Evolutionary conservation across 1,140 invertebrate genomes (phyloP), one percentile per base, ranked within the genome.

Genomic region (Ridgeia piscesae): DNA sequence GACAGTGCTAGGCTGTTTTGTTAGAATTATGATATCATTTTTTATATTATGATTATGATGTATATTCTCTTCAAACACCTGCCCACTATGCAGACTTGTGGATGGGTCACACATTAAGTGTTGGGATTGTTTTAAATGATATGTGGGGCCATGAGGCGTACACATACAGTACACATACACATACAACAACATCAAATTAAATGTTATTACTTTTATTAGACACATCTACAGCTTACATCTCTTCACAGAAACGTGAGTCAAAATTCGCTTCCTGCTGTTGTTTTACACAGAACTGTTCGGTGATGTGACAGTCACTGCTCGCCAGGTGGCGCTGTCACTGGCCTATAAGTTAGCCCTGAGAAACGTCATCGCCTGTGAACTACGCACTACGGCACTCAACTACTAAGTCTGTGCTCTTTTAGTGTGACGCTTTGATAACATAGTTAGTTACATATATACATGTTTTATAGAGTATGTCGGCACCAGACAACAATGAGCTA

Each of bases 371-470:
- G 17, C 58, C 58, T 31, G 58, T 77, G 58, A 77, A 77, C 58
- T 77, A 77, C 27, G 58, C 58, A 77, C 58, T 77, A 77, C 58
- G 17, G 58, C 58, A 77, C 58, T 21, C 17, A 77, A 77, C 58
- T 77, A 77, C 58, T 77, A 77, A 77, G 58, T 77, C 58, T 77
- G 58, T 77, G 58, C 58, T 77, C 58, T 77, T 17, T 77, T 6
- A 77, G 58, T 77, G 58, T 77, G 58, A 77, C 58, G 58, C 58
- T 77, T 77, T 77, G 58, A 77, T 77, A 77, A 77, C 58, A 77
- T 77, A 77, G 0, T 77, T 21, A 77, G 27, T 77, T 77, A 77
- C 27, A 77, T 77, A 77, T 77, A 77, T 77, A 77, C 27, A 77
- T 4, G 27, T 77, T 77, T 17, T 8, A 77, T 14, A 77, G 58